These are phyloP conservation scores for Antidorcas marsupialis DNA, from an alignment of 2,113 vertebrate species.

Conservation along the genomic window DNA sequence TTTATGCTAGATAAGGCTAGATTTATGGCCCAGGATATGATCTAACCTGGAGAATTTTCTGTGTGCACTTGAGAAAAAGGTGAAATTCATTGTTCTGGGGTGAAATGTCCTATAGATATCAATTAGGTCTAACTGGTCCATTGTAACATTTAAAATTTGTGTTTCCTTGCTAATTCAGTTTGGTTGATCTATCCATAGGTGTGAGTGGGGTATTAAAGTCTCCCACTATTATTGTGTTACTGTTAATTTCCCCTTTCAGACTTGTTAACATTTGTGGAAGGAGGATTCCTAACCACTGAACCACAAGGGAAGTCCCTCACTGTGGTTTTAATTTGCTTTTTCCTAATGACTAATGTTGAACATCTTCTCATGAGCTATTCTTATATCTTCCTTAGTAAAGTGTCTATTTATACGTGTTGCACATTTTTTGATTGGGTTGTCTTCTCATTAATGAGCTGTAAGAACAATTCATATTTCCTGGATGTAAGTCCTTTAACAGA, in stretches of 20 bases:
- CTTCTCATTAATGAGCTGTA: neutral
- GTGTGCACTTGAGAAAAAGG: neutral
- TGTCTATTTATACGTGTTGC: neutral
- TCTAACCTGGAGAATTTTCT: neutral
- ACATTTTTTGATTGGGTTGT: neutral
- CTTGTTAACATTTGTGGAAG: neutral
- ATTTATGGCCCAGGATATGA: neutral
- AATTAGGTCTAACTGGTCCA: neutral
- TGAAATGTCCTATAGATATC: neutral
- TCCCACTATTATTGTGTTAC: neutral
- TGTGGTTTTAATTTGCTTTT: constrained; percentile 26
- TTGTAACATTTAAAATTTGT: neutral
- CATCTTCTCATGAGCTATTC: neutral
- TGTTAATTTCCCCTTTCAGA: neutral
- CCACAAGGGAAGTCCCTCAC: neutral
- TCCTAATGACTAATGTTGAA: neutral
- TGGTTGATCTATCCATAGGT: neutral
- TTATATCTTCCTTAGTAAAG: neutral
- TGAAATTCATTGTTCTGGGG: neutral
- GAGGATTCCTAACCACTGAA: neutral
- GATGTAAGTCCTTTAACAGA: neutral
- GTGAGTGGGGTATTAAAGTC: neutral
- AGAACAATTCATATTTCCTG: neutral
- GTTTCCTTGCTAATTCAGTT: neutral
- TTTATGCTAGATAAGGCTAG: neutral